Base-by-base conservation (phyloP, 2,888 invertebrate genomes). In the Limnephilus rhombicus region DNA sequence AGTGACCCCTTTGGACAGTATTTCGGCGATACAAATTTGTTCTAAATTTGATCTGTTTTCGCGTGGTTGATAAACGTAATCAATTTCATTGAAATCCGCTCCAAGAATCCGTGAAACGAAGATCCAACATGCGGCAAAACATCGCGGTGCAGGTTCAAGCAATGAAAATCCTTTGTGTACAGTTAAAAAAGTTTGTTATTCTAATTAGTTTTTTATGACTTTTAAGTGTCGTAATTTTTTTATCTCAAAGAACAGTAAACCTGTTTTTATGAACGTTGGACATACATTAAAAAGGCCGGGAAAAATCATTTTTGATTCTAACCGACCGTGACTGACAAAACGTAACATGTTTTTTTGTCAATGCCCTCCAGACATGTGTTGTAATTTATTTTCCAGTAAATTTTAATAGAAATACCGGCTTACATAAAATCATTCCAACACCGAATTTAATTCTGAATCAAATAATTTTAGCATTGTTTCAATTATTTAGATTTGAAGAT, bases 151-250 rank as follows among this genome's bases (percentile, higher is more conserved):
- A n/a, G 31, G 88, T 80, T 37, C 37, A 80, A 34, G 41, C 5
- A 41, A 45, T 34, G 37, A 37, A 68, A 88, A 88, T 88, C 88
- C 68, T 88, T 88, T 88, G 80, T 88, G 24, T 45, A 29, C 11
- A 34, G 68, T 88, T 68, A 49, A 80, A 88, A 88, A 88, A 34
- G 80, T 88, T 37, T 88, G 80, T 88, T 88, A 80, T 80, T 88
- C 80, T 88, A 88, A 80, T 88, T 88, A 80, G 80, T 34, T 31
- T 34, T 88, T 88, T 88, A 80, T 80, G 80, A 88, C n/a, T 88
- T 86, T 85, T 88, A 34, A 87, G 24, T 34, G 68, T 24, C 68
- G 80, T 34, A 68, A 68, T 68, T 88, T 88, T 80, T 80, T 13
- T n/a, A 37, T 37, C 41, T 85, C 45, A 85, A 85, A 49, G 29